Percentiles rank a stretch among this genome's conserved stretches.
Evolutionary conservation across 2,113 vertebrate genomes (phyloP).

Genomic region (Lophura nycthemera): DNA sequence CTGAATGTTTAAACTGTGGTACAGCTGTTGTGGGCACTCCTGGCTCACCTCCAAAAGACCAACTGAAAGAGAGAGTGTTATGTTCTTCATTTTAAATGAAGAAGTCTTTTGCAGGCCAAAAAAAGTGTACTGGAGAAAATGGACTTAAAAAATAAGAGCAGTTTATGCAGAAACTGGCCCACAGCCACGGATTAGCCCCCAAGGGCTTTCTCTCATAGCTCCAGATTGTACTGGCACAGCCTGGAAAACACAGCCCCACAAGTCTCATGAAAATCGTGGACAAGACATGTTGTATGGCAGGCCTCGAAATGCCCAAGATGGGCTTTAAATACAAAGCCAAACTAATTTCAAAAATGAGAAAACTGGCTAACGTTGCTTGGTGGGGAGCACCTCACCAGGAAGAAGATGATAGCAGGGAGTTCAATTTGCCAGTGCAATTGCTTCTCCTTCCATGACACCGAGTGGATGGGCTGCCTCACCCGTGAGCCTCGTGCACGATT

Average conservation of each 20-base stretch:
- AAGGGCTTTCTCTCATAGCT: constrained; percentile 61
- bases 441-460: neutral
- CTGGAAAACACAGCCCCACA: constrained; percentile 14
- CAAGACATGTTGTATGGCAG: neutral
- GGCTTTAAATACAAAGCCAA: neutral
- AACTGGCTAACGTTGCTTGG: neutral
- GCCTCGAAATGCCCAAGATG: neutral
- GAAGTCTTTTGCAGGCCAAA: constrained; percentile 74
- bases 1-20: constrained; percentile 76
- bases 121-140: constrained; percentile 67
- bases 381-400: neutral
- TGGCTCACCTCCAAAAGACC: constrained; percentile 62
- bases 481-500: neutral
- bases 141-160: constrained; percentile 72
- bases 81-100: constrained; percentile 71
- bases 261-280: neutral
- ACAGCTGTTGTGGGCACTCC: constrained; percentile 73
- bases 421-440: neutral
- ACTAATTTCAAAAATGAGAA: neutral
- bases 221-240: constrained; percentile 32
- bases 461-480: neutral
- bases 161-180: constrained; percentile 73
- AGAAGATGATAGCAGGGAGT: neutral
- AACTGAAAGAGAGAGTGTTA: constrained; percentile 77
- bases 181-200: constrained; percentile 51